Conservation (phyloP, 1,140 invertebrate genomes). For the Trigoniulus corallinus region DNA sequence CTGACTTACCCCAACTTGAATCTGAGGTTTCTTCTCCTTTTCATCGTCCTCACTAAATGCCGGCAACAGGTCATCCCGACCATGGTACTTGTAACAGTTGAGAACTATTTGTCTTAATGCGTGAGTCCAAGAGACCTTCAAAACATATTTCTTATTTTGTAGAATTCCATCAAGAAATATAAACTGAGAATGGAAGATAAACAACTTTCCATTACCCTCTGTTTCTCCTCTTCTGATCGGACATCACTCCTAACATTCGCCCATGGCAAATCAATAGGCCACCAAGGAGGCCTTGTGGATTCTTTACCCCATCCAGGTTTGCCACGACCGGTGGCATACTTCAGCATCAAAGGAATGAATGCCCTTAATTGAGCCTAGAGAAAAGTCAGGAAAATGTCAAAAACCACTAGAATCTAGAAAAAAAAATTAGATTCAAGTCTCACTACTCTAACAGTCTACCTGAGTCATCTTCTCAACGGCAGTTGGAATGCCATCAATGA, state of each 20-base stretch:
- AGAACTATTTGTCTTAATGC: slow-evolving; percentile 93
- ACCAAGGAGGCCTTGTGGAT: slow-evolving; percentile 87
- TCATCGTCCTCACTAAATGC: slow-evolving; percentile 86
- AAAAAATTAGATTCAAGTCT: too few species aligned
- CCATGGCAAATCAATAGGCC: slow-evolving; percentile 93
- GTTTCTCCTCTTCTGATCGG: slow-evolving; percentile 86
- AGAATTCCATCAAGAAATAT: background rate
- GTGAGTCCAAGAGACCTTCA: slow-evolving; percentile 92
- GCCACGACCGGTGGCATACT: slow-evolving; percentile 88
- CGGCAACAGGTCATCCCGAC: slow-evolving; percentile 83
- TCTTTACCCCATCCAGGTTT: slow-evolving; percentile 96
- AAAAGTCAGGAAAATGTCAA: too few species aligned
- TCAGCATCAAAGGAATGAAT: slow-evolving; percentile 94
- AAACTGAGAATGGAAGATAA: too few species aligned
- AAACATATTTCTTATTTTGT: background rate
- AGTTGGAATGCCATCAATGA: slow-evolving; percentile 94
- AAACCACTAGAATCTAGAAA: too few species aligned
- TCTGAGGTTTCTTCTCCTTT: slow-evolving; percentile 31
- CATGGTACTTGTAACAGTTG: slow-evolving; percentile 97
- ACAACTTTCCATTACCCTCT: too few species aligned
- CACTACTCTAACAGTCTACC: too few species aligned
- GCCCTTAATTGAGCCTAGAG: slow-evolving; percentile 71
- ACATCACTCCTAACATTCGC: slow-evolving; percentile 96
- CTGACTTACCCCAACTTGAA: slow-evolving; percentile 1
- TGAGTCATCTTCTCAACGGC: slow-evolving; percentile 99